Evolutionary conservation across 2,113 vertebrate genomes (phyloP).

Genomic region (Procavia capensis): DNA sequence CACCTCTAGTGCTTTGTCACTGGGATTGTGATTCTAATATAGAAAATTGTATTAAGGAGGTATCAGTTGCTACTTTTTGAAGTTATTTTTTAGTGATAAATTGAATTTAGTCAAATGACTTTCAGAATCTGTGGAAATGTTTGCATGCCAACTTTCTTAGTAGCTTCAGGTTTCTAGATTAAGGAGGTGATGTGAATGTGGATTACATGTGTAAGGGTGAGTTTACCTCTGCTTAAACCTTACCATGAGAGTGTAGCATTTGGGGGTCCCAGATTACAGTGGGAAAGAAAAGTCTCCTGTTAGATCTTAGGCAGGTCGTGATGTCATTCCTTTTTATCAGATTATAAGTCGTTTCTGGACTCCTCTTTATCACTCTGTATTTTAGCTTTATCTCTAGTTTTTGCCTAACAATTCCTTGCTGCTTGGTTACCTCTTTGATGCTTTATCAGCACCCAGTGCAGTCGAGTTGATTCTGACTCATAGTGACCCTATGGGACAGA

Average conservation of each 20-base stretch:
- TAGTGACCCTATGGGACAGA: too few relatives aligned
- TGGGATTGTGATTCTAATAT: background rate
- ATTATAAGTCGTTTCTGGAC: background rate
- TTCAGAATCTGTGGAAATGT: background rate
- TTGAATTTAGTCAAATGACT: background rate
- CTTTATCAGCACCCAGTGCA: too few relatives aligned
- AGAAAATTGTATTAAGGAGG: background rate
- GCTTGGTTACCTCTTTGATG: background rate
- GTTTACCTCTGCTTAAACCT: background rate
- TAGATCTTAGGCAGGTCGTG: background rate
- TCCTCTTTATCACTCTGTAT: background rate
- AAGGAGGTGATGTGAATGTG: background rate
- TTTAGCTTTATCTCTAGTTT: background rate
- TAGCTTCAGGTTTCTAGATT: background rate
- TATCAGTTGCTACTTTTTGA: background rate
- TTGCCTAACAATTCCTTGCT: background rate
- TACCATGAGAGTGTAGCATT: background rate
- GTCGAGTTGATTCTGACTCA: too few relatives aligned
- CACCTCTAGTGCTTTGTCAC: background rate
- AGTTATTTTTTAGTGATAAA: background rate
- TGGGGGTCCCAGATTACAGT: background rate
- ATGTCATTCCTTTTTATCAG: background rate
- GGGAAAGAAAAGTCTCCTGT: background rate
- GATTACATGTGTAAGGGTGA: background rate
- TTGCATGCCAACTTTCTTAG: background rate